Evolutionary conservation across 2,797 vertebrate genomes (phyloP).

Genomic region (Hyperoplus immaculatus): DNA sequence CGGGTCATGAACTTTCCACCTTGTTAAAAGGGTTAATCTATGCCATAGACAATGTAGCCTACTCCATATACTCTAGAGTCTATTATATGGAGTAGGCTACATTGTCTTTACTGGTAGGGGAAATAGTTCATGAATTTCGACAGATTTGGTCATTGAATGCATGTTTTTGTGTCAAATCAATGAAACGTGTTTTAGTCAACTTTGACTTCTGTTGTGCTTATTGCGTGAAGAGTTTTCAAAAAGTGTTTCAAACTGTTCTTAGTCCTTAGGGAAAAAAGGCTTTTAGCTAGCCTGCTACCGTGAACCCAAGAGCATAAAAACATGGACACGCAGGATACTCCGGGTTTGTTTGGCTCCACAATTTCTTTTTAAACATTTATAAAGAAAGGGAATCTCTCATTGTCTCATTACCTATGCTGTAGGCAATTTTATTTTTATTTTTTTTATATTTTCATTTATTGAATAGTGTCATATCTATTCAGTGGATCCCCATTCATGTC

Average conservation of each 20-base stretch:
- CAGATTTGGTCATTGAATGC: neutral
- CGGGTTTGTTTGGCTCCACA: constrained; percentile 2
- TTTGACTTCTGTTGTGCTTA: neutral
- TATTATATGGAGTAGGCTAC: no score
- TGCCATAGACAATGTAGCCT: no score
- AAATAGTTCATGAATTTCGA: neutral
- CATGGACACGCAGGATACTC: neutral
- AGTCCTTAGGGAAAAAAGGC: neutral
- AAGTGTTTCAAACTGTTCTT: no score
- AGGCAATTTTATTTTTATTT: neutral
- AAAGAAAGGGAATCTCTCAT: constrained; percentile 1
- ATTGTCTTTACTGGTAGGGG: neutral
- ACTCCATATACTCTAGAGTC: no score
- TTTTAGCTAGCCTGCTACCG: constrained; percentile 3
- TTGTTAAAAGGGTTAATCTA: no score
- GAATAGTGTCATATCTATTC: constrained; percentile 23
- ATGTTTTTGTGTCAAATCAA: no score
- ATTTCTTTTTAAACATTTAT: neutral
- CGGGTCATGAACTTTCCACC: neutral
- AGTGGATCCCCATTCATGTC: constrained; percentile 11
- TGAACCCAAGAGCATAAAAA: neutral
- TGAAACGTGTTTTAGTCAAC: neutral
- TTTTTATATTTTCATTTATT: constrained; percentile 19
- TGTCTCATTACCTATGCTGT: neutral
- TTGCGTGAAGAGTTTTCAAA: no score